phyloP scores from a whole-genome alignment of 2,888 invertebrate species.

The Stomorhina lunata region DNA sequence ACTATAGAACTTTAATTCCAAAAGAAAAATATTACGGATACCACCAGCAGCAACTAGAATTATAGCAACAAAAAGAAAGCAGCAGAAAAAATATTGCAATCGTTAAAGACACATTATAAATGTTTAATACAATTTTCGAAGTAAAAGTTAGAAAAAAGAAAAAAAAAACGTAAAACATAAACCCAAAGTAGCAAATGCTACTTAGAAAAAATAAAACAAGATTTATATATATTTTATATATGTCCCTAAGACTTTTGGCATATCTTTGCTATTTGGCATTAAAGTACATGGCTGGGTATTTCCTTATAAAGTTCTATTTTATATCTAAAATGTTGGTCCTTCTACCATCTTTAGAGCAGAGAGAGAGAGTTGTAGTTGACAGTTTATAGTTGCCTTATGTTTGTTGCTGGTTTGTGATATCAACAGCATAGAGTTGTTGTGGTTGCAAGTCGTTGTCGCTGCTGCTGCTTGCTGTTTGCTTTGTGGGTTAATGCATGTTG shows the following conservation, averaged over 20 bases:
- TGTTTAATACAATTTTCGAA: conserved; percentile 65
- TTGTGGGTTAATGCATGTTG: conserved; percentile 59
- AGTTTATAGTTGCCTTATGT: conserved; percentile 17
- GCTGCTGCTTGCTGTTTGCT: background rate
- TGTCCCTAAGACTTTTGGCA: conserved; percentile 45
- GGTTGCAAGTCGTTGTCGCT: background rate
- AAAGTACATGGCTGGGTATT: conserved; percentile 3
- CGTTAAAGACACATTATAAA: conserved; percentile 68
- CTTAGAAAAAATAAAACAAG: conserved; percentile 31
- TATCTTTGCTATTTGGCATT: conserved; percentile 47
- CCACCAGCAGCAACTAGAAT: background rate
- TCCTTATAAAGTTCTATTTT: too few relatives aligned
- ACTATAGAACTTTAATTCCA: conserved; percentile 32
- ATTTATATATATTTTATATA: conserved; percentile 61
- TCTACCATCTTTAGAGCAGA: background rate
- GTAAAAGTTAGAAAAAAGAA: conserved; percentile 37
- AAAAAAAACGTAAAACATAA: conserved; percentile 44
- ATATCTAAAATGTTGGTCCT: conserved; percentile 1
- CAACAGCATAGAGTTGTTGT: conserved; percentile 33
- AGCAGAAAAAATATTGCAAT: conserved; percentile 56
- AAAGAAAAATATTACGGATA: too few relatives aligned
- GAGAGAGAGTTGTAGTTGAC: background rate
- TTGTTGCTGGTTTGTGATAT: conserved; percentile 33
- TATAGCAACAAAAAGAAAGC: background rate
- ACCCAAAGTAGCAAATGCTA: conserved; percentile 3